Evolutionary conservation across 2,888 invertebrate genomes (phyloP).

Genomic region (Siphlonurus alternatus): DNA sequence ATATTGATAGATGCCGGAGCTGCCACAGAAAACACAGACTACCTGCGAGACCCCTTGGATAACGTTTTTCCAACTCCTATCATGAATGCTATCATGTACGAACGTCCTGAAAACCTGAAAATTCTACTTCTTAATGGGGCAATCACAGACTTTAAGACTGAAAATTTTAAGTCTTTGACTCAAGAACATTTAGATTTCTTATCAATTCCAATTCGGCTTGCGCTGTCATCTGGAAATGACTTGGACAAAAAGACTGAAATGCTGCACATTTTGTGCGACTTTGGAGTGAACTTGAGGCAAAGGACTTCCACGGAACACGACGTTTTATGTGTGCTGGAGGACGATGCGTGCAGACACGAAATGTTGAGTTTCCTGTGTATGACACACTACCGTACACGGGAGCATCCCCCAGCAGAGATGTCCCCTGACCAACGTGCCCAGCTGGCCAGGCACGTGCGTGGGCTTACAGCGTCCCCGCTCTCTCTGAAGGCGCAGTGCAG

Average conservation of each 20-base stretch:
- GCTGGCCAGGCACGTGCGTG: neutral
- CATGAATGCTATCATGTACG: neutral
- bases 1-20: neutral
- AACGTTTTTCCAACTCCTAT: neutral
- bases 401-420: neutral
- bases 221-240: neutral
- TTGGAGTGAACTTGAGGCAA: neutral
- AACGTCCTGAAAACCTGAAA: neutral
- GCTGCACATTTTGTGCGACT: neutral
- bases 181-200: neutral
- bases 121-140: neutral
- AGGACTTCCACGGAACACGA: neutral
- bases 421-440: neutral
- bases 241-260: neutral
- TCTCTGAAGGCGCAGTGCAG: neutral
- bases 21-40: neutral
- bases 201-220: neutral
- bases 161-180: neutral
- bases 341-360: neutral
- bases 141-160: neutral
- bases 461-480: neutral
- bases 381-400: neutral
- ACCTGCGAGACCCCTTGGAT: too few species aligned
- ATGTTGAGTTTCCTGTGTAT: too few species aligned
- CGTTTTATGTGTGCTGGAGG: neutral